Evolutionary conservation across 2,797 vertebrate genomes (phyloP).

Genomic region (Erpetoichthys calabaricus): DNA sequence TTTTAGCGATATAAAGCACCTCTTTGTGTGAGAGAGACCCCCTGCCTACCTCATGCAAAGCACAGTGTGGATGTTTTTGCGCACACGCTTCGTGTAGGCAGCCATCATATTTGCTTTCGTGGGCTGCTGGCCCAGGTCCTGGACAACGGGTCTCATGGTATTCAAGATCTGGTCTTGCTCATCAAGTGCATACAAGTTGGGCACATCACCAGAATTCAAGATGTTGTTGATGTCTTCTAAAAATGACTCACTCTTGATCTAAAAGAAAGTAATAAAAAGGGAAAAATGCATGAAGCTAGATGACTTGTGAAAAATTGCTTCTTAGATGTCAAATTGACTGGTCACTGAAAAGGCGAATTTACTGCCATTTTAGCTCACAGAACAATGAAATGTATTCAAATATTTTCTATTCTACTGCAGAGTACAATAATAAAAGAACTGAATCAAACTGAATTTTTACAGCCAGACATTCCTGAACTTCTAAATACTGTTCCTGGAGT

Average conservation of each 20-base stretch:
- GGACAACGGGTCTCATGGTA: conserved; percentile 65
- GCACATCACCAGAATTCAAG: conserved; percentile 78
- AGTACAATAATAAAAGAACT: no score
- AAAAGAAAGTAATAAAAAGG: conserved; percentile 5
- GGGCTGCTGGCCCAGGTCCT: conserved; percentile 63
- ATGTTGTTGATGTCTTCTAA: conserved; percentile 84
- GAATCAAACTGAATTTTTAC: no score
- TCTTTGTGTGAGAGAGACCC: not conserved
- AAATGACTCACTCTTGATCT: conserved; percentile 85
- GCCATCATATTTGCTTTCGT: conserved; percentile 81
- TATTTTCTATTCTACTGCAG: no score
- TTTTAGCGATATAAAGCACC: not conserved
- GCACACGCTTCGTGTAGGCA: conserved; percentile 59
- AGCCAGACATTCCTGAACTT: no score
- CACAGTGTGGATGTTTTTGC: conserved; percentile 73
- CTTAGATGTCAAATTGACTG: no score
- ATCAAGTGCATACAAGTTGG: conserved; percentile 62
- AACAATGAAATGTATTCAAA: no score
- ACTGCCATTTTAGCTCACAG: no score
- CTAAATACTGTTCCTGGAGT: no score
- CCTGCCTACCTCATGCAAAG: conserved; percentile 79
- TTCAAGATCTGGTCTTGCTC: conserved; percentile 72
- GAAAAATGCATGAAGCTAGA: not conserved
- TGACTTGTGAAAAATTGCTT: no score
- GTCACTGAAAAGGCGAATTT: no score